Conservation (phyloP, 2,888 invertebrate species). For the Camponotus fellah region DNA sequence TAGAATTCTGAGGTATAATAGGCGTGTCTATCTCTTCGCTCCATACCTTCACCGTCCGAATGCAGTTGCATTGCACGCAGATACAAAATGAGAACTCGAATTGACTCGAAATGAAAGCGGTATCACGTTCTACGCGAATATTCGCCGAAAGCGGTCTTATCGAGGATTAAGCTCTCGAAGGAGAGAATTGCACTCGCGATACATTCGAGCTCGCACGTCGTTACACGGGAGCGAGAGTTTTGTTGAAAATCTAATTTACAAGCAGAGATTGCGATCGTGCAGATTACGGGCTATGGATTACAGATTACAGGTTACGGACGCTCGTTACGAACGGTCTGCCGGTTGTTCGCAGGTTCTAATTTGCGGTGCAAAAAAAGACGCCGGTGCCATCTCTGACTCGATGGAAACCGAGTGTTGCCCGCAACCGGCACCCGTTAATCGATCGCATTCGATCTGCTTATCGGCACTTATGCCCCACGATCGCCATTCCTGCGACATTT, state of each 20-base stretch:
- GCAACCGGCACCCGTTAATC: conserved; percentile 63
- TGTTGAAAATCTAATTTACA: conserved; percentile 58
- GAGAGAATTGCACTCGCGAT: conserved; percentile 48
- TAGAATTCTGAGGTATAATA: background rate
- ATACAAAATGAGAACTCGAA: conserved; percentile 36
- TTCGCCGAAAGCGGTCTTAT: conserved; percentile 66
- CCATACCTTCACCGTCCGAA: background rate
- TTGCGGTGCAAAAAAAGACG: conserved; percentile 48
- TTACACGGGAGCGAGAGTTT: conserved; percentile 55
- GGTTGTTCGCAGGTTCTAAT: conserved; percentile 50
- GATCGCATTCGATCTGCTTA: conserved; percentile 68
- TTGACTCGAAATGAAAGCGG: conserved; percentile 24
- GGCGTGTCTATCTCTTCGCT: background rate
- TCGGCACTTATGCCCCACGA: conserved; percentile 53
- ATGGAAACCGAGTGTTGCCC: conserved; percentile 40
- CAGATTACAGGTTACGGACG: conserved; percentile 53
- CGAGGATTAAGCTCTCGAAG: conserved; percentile 43
- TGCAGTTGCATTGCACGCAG: conserved; percentile 4
- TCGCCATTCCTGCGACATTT: conserved; percentile 54
- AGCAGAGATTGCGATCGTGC: conserved; percentile 52
- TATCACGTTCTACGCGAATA: conserved; percentile 52
- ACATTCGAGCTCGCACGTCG: conserved; percentile 36
- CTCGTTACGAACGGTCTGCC: conserved; percentile 50
- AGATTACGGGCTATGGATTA: conserved; percentile 57
- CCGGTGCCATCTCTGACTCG: conserved; percentile 47